Evolutionary conservation across 2,797 vertebrate species (phyloP).

Genomic region (Bovichtus variegatus): DNA sequence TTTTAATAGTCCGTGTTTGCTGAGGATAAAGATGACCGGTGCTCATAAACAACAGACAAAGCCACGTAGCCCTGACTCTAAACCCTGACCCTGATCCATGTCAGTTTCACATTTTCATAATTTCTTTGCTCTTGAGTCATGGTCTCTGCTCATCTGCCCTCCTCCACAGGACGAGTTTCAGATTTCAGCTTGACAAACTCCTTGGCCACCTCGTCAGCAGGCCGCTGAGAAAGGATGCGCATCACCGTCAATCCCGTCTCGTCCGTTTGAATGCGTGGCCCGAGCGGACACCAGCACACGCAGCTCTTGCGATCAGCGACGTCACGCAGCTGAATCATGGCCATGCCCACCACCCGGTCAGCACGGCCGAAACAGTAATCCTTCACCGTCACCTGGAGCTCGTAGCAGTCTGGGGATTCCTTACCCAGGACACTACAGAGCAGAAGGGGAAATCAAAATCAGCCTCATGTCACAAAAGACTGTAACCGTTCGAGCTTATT

Average conservation of each 20-base stretch:
- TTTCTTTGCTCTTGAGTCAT: not conserved
- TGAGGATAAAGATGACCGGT: conserved; percentile 11
- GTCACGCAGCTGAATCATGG: conserved; percentile 93
- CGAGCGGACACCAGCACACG: conserved; percentile 96
- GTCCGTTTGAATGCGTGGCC: conserved; percentile 89
- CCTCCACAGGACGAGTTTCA: conserved; percentile 91
- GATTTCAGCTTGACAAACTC: conserved; percentile 97
- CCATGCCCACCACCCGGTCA: conserved; percentile 92
- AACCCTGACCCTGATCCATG: not conserved
- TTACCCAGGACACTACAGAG: conserved; percentile 90
- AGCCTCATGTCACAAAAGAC: not conserved
- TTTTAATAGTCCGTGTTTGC: not conserved
- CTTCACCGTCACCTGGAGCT: conserved; percentile 95
- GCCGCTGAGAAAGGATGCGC: conserved; percentile 94
- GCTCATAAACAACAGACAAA: conserved; percentile 4
- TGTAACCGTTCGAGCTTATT: not conserved
- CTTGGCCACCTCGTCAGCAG: conserved; percentile 94
- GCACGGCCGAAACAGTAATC: conserved; percentile 98
- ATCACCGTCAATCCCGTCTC: conserved; percentile 94
- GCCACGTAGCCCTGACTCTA: not conserved
- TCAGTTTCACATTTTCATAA: not conserved
- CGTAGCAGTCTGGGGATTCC: conserved; percentile 91
- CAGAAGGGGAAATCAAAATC: not conserved
- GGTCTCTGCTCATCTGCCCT: conserved; percentile 88
- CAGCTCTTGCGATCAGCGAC: conserved; percentile 92